Base-by-base conservation (phyloP, 1,140 invertebrate genomes). In the Leptinotarsa texana region DNA sequence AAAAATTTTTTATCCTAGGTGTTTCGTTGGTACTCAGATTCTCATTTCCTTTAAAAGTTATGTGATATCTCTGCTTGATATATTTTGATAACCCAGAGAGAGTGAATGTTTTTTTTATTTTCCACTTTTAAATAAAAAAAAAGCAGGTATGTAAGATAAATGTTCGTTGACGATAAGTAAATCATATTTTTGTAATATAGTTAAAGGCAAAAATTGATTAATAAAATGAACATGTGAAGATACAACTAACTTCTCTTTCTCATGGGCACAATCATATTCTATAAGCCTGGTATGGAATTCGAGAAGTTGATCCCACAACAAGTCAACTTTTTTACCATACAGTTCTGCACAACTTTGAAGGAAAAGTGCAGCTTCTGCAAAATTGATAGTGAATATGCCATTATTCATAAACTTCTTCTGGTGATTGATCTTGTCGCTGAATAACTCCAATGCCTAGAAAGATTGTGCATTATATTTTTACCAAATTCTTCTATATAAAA, bases 241-340 rank as follows among this genome's bases (percentile, higher is more conserved):
- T 42, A 11, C 4, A 24, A 66, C 42, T 69, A 62, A 72, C 69
- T 62, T 72, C 62, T 73, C 62, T 65, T 73, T 73, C 21, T 73
- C 24, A 48, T 73, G 71, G 13, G 62, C 71, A 21, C 71, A 73
- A 68, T 77, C 78, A 77, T 79, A 77, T 66, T 68, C 65, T 24
- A 79, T 70, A 62, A 79, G 69, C 17, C 76, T 73, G 18, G 74
- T 78, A 48, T 79, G 78, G 13, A 79, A 75, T 24, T 79, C 69
- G 5, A 79, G 63, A 4, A 79, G 42, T 33, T 79, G 67, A 68
- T 84, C 79, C 82, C 82, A 84, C 3, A 85, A 71, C 33, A 82
- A 72, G 69, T 85, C 84, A 13, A 85, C 82, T 72, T 82, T 81
- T 73, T 84, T 85, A 0, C 76, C 73, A 78, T 83, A 85, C 18